A percentile compares a stretch with the other conserved stretches of the same genome.
phyloP scores from a whole-genome alignment of 2,113 vertebrate genomes.

The Cygnus atratus region DNA sequence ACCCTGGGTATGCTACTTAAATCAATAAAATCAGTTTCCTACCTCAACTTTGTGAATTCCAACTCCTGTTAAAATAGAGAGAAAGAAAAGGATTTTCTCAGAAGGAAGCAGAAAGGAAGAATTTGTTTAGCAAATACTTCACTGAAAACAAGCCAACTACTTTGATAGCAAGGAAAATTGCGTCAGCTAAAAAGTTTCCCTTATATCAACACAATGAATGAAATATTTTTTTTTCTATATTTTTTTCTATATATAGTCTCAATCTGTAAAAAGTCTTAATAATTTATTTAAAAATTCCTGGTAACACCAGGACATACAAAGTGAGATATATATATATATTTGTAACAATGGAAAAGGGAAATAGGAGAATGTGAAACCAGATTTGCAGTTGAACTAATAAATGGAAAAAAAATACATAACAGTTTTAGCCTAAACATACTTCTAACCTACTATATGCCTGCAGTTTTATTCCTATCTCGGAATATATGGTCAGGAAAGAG shows the following conservation, averaged over 20 bases:
- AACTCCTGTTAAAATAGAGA: conserved; percentile 43
- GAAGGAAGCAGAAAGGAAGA: not conserved
- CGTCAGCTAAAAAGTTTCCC: rapidly evolving
- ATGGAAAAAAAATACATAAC: not conserved
- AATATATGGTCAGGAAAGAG: not conserved
- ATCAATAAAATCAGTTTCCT: conserved; percentile 31
- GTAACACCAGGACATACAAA: not conserved
- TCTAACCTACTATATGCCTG: not conserved
- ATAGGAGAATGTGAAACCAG: not conserved
- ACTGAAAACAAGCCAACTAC: not conserved
- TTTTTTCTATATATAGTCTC: not conserved
- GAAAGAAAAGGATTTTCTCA: conserved; percentile 18
- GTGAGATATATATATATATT: not conserved
- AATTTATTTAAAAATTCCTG: not conserved
- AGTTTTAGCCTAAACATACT: not conserved
- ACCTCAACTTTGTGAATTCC: conserved; percentile 67
- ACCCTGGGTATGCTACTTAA: not conserved
- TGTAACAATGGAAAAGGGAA: not conserved
- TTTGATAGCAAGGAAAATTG: not conserved
- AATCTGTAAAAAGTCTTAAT: not conserved
- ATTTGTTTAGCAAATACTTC: not conserved
- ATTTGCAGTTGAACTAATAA: not conserved
- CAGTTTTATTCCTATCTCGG: not conserved
- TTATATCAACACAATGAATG: not conserved
- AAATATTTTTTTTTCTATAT: not conserved